phyloP scores from a whole-genome alignment of 2,888 invertebrate genomes.

The Kryphioiulus occultus region DNA sequence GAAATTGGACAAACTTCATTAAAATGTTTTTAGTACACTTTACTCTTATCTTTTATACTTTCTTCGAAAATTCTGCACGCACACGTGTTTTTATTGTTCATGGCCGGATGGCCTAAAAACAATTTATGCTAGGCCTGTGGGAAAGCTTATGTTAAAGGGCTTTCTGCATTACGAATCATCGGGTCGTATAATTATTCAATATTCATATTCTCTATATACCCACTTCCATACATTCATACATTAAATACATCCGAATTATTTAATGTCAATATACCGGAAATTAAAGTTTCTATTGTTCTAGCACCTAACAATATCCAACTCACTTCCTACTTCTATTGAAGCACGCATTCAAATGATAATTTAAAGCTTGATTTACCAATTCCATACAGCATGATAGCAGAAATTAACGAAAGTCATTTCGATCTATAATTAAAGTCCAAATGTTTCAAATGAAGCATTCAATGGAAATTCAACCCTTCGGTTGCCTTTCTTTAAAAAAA shows the following conservation, averaged over 20 bases:
- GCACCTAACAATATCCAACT: background rate
- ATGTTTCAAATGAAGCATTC: too few species aligned
- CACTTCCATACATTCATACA: background rate
- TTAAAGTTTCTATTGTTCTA: background rate
- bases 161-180: background rate
- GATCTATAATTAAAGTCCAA: too few species aligned
- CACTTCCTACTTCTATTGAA: background rate
- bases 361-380: background rate
- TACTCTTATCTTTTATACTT: background rate
- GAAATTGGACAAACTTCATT: background rate
- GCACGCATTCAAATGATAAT: background rate
- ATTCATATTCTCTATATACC: background rate
- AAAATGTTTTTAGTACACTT: conserved; percentile 24
- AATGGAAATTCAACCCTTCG: background rate
- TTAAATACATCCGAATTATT: background rate
- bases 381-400: too few species aligned
- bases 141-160: background rate
- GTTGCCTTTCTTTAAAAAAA: background rate
- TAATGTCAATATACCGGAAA: conserved; percentile 12
- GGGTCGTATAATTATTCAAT: background rate
- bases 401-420: too few species aligned
- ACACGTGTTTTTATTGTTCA: background rate
- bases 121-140: background rate
- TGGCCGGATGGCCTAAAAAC: background rate
- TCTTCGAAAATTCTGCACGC: background rate